Conservation (phyloP, 2,888 invertebrate species). For the Omphaloscelis lunosa region DNA sequence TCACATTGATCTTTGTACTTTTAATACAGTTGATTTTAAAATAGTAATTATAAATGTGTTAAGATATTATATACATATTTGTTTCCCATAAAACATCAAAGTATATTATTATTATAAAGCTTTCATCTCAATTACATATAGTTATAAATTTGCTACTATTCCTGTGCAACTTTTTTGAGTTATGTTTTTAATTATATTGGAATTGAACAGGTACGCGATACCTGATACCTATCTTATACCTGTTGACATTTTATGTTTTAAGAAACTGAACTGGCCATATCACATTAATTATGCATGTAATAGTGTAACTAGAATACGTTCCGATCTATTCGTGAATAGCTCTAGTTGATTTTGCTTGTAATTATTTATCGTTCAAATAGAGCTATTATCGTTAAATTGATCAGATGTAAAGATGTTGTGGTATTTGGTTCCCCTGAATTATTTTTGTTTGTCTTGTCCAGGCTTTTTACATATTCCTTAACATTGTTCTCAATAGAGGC, state of each 20-base stretch:
- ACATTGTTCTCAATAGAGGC: slow-evolving; percentile 88
- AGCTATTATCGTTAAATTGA: slow-evolving; percentile 63
- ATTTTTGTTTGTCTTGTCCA: slow-evolving; percentile 71
- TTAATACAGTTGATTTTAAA: slow-evolving; percentile 77
- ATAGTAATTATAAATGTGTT: slow-evolving; percentile 78
- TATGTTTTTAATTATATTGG: slow-evolving; percentile 69
- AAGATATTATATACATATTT: slow-evolving; percentile 76
- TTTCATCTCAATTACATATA: slow-evolving; percentile 63
- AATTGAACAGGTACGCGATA: slow-evolving; percentile 57
- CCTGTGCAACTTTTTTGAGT: slow-evolving; percentile 67
- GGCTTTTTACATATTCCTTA: slow-evolving; percentile 73
- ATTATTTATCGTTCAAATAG: slow-evolving; percentile 66
- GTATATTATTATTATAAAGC: slow-evolving; percentile 54
- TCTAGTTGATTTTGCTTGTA: slow-evolving; percentile 64
- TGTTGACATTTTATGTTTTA: slow-evolving; percentile 65
- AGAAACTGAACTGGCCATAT: slow-evolving; percentile 65
- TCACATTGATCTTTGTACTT: slow-evolving; percentile 82
- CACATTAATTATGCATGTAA: slow-evolving; percentile 58
- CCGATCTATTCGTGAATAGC: slow-evolving; percentile 56
- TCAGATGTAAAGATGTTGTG: slow-evolving; percentile 53
- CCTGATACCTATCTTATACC: slow-evolving; percentile 50
- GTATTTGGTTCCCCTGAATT: slow-evolving; percentile 58
- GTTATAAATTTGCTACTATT: slow-evolving; percentile 68
- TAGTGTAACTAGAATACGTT: slow-evolving; percentile 43
- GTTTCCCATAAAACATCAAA: slow-evolving; percentile 70